Percentiles rank a stretch among this genome's conserved stretches.
Evolutionary conservation across 2,888 invertebrate species (phyloP).

Genomic region (Herminia tarsipennalis): DNA sequence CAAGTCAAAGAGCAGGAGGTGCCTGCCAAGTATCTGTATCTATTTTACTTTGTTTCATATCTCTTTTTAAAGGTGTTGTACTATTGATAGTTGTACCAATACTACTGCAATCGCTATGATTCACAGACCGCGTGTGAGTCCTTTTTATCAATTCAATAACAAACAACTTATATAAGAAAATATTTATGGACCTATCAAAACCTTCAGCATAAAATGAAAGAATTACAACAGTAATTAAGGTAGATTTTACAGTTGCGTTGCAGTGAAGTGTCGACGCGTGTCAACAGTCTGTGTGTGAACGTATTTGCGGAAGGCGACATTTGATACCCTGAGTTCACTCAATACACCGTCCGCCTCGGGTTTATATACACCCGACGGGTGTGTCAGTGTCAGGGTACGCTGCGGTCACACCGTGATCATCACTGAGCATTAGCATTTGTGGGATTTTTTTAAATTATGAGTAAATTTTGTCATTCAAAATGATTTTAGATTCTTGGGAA

Average conservation of each 20-base stretch:
- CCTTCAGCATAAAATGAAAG: background rate
- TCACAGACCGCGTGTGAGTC: too few relatives aligned
- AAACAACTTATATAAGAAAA: too few relatives aligned
- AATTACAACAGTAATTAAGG: background rate
- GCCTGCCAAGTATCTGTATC: too few relatives aligned
- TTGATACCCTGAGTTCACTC: constrained; percentile 50
- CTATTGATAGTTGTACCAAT: too few relatives aligned
- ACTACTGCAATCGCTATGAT: too few relatives aligned
- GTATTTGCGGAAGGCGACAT: constrained; percentile 67
- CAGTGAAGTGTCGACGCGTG: constrained; percentile 52
- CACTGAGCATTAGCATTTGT: constrained; percentile 8
- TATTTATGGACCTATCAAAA: too few relatives aligned
- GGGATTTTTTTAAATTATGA: constrained; percentile 3
- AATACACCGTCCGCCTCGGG: constrained; percentile 3
- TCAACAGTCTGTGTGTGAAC: constrained; percentile 42
- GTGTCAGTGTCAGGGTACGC: background rate
- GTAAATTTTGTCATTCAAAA: too few relatives aligned
- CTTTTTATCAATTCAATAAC: too few relatives aligned
- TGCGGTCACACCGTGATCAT: constrained; percentile 13
- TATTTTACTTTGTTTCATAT: too few relatives aligned
- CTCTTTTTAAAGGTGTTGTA: too few relatives aligned
- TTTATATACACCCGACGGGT: constrained; percentile 4
- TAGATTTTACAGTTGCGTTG: constrained; percentile 3
- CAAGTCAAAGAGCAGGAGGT: too few relatives aligned
- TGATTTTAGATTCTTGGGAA: too few relatives aligned